Percentiles rank a stretch among this genome's conserved stretches.
phyloP scores from a whole-genome alignment of 2,797 vertebrate species.

The Pteronotus mesoamericanus region DNA sequence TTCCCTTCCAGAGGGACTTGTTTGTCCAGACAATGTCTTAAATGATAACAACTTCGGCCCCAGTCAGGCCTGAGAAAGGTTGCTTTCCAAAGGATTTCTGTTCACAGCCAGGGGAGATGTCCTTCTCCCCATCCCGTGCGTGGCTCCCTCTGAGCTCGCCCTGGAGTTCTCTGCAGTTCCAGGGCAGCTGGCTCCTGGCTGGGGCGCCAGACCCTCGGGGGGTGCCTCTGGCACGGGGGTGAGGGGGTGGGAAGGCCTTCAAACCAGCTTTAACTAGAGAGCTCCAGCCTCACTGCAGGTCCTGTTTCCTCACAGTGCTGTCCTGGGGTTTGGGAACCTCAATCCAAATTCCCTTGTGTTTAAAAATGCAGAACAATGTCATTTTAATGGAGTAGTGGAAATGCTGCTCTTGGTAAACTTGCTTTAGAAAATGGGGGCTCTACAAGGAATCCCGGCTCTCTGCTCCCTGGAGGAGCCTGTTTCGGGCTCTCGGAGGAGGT shows the following conservation, averaged over 20 bases:
- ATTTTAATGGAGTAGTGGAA: background rate
- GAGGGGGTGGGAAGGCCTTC: background rate
- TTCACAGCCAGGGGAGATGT: background rate
- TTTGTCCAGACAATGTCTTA: background rate
- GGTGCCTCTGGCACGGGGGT: background rate
- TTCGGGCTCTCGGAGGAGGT: background rate
- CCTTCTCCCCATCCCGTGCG: accelerated
- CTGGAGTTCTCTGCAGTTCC: background rate
- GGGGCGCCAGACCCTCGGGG: no score
- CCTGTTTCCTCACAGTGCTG: background rate
- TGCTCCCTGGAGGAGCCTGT: background rate
- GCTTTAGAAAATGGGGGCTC: background rate
- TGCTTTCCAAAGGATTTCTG: background rate
- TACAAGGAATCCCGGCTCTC: background rate
- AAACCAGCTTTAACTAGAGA: background rate
- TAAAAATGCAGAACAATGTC: background rate
- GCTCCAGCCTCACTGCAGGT: background rate
- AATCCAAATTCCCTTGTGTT: background rate
- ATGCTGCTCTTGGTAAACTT: background rate
- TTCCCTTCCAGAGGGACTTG: background rate
- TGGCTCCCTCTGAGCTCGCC: background rate
- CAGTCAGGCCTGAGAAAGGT: no score
- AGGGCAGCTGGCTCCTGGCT: background rate
- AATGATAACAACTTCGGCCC: background rate
- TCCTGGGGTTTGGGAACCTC: background rate